A percentile compares a stretch with the other conserved stretches of the same genome.
Evolutionary conservation across 2,888 invertebrate genomes (phyloP).

Genomic region (Myathropa florea): DNA sequence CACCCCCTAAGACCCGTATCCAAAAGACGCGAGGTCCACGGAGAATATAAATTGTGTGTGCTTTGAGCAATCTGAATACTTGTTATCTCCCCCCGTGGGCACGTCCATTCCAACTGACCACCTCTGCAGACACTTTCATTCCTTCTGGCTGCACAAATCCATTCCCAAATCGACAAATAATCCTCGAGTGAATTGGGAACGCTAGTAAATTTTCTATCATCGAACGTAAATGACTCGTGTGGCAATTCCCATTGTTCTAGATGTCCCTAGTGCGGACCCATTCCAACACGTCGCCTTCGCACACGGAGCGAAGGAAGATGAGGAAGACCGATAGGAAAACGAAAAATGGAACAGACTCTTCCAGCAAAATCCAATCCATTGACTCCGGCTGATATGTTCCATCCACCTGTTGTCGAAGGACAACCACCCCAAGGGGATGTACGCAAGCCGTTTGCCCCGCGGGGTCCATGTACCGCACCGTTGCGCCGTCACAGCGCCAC

Average conservation of each 20-base stretch:
- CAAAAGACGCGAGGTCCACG: not conserved
- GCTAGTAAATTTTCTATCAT: slow-evolving; percentile 27
- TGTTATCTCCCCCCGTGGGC: slow-evolving; percentile 7
- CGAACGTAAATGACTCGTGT: slow-evolving; percentile 47
- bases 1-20: not conserved
- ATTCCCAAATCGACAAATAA: slow-evolving; percentile 48
- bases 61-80: not conserved
- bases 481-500: slow-evolving; percentile 7
- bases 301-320: too few species aligned
- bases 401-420: slow-evolving; percentile 51
- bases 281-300: slow-evolving; percentile 6
- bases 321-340: not conserved
- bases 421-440: not conserved
- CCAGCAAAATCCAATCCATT: slow-evolving; percentile 56
- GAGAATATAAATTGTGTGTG: not conserved
- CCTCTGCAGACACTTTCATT: slow-evolving; percentile 12
- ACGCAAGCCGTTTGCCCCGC: not conserved
- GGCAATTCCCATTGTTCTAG: slow-evolving; percentile 3
- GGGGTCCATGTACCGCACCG: slow-evolving; percentile 8
- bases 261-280: not conserved
- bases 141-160: slow-evolving; percentile 37
- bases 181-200: slow-evolving; percentile 24
- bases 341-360: not conserved
- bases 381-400: slow-evolving; percentile 23
- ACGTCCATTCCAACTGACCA: not conserved